phyloP scores from a whole-genome alignment of 2,113 vertebrate species.

The Burhinus bistriatus region DNA sequence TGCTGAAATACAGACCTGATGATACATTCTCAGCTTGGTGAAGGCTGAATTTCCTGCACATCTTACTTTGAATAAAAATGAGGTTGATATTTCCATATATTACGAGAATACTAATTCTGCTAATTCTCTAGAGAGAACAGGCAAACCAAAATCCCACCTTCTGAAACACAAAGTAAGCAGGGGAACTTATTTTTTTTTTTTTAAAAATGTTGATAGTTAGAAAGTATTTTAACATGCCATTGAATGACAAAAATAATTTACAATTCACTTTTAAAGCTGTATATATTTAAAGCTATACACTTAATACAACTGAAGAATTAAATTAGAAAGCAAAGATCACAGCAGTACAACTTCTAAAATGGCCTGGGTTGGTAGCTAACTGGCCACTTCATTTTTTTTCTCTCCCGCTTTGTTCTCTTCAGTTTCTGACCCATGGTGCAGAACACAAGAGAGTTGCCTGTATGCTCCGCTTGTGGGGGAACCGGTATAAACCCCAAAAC shows the following conservation, averaged over 20 bases:
- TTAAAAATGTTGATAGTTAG: not conserved
- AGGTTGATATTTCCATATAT: not conserved
- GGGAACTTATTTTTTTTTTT: not conserved
- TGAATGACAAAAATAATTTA: not conserved
- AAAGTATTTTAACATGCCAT: not conserved
- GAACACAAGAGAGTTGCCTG: not conserved
- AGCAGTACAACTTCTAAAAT: not conserved
- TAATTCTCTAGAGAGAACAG: not conserved
- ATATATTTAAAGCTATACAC: not conserved
- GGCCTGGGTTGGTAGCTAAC: not conserved
- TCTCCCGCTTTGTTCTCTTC: not conserved
- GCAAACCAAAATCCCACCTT: not conserved
- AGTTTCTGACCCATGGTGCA: not conserved
- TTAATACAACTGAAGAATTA: not conserved
- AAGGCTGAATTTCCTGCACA: conserved; percentile 22
- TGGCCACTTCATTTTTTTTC: not conserved
- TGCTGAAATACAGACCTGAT: not conserved
- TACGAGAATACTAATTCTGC: not conserved
- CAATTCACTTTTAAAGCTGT: not conserved
- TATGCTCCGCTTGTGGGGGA: not conserved
- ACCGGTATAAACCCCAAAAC: not conserved
- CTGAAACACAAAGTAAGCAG: not conserved
- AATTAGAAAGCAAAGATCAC: not conserved
- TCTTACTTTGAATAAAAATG: not conserved
- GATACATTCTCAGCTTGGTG: not conserved